A percentile compares a stretch with the other conserved stretches of the same genome.
Conservation (phyloP, 2,888 invertebrate genomes). For the Siphonodentalium dalli region DNA sequence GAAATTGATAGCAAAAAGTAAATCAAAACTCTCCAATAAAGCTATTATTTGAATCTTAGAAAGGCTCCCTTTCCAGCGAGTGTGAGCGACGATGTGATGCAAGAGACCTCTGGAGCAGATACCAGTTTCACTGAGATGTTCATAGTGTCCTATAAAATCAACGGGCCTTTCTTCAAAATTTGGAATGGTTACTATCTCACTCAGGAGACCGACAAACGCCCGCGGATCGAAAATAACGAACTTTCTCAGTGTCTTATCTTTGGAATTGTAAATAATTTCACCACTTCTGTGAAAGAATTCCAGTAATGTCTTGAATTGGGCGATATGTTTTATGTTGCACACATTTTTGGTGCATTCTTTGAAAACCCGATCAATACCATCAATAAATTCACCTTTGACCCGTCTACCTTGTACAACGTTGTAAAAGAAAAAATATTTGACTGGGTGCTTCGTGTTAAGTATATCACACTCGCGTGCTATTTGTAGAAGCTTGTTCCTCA, state of each 20-base stretch:
- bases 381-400: conserved; percentile 18
- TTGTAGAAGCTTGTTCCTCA: conserved; percentile 17
- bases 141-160: conserved; percentile 9
- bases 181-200: conserved; percentile 13
- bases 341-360: conserved; percentile 18
- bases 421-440: conserved; percentile 33
- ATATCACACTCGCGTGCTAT: conserved; percentile 13
- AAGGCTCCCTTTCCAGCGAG: not conserved
- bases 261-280: conserved; percentile 33
- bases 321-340: conserved; percentile 21
- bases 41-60: conserved; percentile 7
- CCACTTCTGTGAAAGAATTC: conserved; percentile 30
- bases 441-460: conserved; percentile 27
- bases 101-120: conserved; percentile 17
- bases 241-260: conserved; percentile 32
- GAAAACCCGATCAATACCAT: conserved; percentile 22
- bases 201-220: conserved; percentile 32
- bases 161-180: conserved; percentile 1
- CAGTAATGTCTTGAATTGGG: conserved; percentile 32
- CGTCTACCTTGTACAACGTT: conserved; percentile 31
- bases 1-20: too few relatives aligned
- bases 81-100: conserved; percentile 5
- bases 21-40: too few relatives aligned
- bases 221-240: conserved; percentile 35
- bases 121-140: conserved; percentile 3